Evolutionary conservation across 2,113 vertebrate species (phyloP), one percentile per base, ranked within the genome.

Genomic region (Pungitius pungitius): DNA sequence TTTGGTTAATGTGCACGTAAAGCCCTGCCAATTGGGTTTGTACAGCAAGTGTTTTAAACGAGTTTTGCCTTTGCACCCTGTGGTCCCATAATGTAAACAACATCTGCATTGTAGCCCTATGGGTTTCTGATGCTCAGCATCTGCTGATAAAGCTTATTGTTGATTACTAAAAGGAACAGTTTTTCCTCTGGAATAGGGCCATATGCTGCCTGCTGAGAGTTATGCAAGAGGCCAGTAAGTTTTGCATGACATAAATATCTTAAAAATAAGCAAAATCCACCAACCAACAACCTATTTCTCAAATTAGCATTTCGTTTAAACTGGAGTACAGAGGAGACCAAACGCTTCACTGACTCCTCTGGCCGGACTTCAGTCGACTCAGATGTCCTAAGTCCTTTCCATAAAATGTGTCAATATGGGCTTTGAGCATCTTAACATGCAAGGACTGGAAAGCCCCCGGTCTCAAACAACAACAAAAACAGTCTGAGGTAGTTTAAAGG

Each of bases 291-390:
- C 12, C 22, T 33, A 11, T 15, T 51, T 11, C 45, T 72, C 57
- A 33, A 5, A 49, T 59, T 35, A 2, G 13, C 15, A 22, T 35
- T 9, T 65, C 33, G 26, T 40, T 49, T 52, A 18, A 30, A 30
- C 49, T 6, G 7, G 20, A 27, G 7, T 30, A 20, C 15, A 55
- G 33, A 24, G 18, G 22, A 63, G 22, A n/a, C 17, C 20, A 66
- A 78, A 71, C 56, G 51, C 63, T 57, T 69, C 67, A 69, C 61
- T 9, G 37, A 39, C 62, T 57, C 61, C n/a, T 37, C 61, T 88
- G 87, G 83, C 85, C 58, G 35, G 71, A 79, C 78, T 79, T 86
- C 85, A 79, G 71, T 78, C 33, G 79, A 75, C 57, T 85, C 66
- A 66, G 66, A 82, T 81, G 56, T 76, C n/a, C n/a, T n/a, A n/a